Evolutionary conservation across 2,888 invertebrate species (phyloP).

Genomic region (Tiphia femorata): DNA sequence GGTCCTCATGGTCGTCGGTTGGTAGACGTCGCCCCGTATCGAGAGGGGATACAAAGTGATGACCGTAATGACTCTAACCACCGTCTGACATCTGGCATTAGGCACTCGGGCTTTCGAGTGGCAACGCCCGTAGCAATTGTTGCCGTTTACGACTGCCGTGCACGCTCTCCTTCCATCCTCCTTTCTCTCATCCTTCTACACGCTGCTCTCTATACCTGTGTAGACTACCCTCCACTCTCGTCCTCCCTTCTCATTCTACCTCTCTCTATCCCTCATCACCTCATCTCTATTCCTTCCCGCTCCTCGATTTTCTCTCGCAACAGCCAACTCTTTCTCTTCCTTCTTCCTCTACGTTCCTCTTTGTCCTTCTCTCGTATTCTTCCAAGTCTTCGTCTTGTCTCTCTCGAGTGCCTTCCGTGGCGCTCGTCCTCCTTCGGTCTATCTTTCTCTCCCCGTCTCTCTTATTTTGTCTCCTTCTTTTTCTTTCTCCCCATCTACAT

Average conservation of each 20-base stretch:
- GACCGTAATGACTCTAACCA: slow-evolving; percentile 62
- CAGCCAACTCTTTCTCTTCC: too few relatives aligned
- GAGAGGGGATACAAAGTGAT: slow-evolving; percentile 57
- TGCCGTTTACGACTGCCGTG: slow-evolving; percentile 59
- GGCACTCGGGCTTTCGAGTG: slow-evolving; percentile 57
- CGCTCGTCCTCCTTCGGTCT: neutral
- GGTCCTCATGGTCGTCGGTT: slow-evolving; percentile 20
- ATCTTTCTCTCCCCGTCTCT: slow-evolving; percentile 12
- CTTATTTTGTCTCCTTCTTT: slow-evolving; percentile 7
- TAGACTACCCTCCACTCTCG: slow-evolving; percentile 15
- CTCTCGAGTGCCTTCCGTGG: too few relatives aligned
- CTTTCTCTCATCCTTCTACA: slow-evolving; percentile 15
- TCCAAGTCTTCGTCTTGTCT: too few relatives aligned
- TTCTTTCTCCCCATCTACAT: slow-evolving; percentile 25
- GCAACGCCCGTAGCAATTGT: slow-evolving; percentile 64
- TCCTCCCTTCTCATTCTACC: slow-evolving; percentile 20
- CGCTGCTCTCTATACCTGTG: neutral
- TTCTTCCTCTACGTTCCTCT: slow-evolving; percentile 6
- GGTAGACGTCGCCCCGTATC: slow-evolving; percentile 36
- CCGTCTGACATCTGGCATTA: slow-evolving; percentile 64
- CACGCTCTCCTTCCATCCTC: slow-evolving; percentile 24
- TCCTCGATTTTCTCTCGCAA: too few relatives aligned
- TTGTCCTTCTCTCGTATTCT: too few relatives aligned
- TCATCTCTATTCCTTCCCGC: too few relatives aligned
- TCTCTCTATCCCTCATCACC: too few relatives aligned